Conservation (phyloP, 23 tunicate genomes). For the Diplosoma virens region DNA sequence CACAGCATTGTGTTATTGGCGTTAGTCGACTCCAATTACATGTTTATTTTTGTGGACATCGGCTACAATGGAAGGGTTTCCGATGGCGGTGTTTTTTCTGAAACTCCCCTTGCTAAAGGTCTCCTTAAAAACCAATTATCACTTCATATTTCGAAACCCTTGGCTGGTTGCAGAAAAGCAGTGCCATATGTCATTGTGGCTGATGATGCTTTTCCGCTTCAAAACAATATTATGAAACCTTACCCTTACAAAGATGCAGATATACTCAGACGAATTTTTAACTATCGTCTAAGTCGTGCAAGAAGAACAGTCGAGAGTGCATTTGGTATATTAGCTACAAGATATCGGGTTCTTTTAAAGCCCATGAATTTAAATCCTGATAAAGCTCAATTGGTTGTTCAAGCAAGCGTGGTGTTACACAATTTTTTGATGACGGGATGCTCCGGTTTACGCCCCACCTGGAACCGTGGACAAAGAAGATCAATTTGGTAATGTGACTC, state of each 20-base stretch:
- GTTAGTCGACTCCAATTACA: constrained; percentile 12
- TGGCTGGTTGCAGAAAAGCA: not conserved
- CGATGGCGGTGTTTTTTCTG: constrained; percentile 15
- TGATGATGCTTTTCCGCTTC: constrained; percentile 32
- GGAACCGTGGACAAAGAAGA: not conserved
- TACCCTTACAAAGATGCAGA: not conserved
- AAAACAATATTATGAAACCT: constrained; percentile 1
- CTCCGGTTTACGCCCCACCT: not conserved
- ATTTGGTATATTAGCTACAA: constrained; percentile 9
- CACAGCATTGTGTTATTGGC: constrained; percentile 23
- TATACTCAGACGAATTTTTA: not conserved
- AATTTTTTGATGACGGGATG: not conserved
- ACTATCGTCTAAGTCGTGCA: constrained; percentile 11
- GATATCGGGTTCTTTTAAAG: not conserved
- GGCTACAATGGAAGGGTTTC: constrained; percentile 17
- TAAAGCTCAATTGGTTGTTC: constrained; percentile 1
- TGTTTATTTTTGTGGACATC: constrained; percentile 13
- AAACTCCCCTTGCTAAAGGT: not conserved
- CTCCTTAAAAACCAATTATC: not conserved
- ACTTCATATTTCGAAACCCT: not conserved
- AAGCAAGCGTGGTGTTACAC: constrained; percentile 1
- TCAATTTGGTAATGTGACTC: not conserved
- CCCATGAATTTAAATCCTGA: constrained; percentile 15
- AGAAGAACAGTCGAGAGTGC: constrained; percentile 14
- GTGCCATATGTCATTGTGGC: constrained; percentile 25